These are phyloP conservation scores for Ficedula albicollis DNA, from an alignment of 2,797 vertebrate genomes.

Conservation along the genomic window DNA sequence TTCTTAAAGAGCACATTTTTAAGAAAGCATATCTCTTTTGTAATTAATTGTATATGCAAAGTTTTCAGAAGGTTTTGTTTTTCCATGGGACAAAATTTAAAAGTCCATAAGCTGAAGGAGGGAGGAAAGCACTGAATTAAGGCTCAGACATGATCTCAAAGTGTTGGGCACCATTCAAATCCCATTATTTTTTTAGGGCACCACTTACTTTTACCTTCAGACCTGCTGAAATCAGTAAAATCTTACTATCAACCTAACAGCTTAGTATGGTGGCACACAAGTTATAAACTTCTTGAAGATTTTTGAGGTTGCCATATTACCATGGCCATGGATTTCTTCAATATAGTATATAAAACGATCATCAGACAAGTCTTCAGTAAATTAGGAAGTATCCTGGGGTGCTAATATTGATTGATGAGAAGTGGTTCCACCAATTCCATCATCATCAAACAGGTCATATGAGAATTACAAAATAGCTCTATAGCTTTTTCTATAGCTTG, in stretches of 20 bases:
- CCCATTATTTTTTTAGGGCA: background rate
- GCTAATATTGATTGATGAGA: background rate
- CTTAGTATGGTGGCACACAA: background rate
- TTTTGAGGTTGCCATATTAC: background rate
- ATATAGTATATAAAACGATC: background rate
- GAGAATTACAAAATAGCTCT: background rate
- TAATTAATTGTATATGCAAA: background rate
- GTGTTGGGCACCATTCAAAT: background rate
- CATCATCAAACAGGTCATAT: background rate
- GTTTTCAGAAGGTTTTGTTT: background rate
- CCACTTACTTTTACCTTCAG: background rate
- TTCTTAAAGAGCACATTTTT: background rate
- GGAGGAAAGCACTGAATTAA: background rate
- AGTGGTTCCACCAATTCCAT: background rate
- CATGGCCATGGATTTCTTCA: background rate
- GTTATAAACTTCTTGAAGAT: background rate
- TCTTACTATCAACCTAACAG: background rate
- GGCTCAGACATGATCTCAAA: background rate
- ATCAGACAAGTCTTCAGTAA: background rate
- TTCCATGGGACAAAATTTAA: background rate
- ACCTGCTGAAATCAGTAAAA: background rate
- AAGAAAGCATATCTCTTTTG: background rate
- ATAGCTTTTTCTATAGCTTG: too few relatives aligned
- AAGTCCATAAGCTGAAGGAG: background rate
- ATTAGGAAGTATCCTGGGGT: background rate